Evolutionary conservation across 2,797 vertebrate genomes (phyloP).

Genomic region (Poeciliopsis presidionis): DNA sequence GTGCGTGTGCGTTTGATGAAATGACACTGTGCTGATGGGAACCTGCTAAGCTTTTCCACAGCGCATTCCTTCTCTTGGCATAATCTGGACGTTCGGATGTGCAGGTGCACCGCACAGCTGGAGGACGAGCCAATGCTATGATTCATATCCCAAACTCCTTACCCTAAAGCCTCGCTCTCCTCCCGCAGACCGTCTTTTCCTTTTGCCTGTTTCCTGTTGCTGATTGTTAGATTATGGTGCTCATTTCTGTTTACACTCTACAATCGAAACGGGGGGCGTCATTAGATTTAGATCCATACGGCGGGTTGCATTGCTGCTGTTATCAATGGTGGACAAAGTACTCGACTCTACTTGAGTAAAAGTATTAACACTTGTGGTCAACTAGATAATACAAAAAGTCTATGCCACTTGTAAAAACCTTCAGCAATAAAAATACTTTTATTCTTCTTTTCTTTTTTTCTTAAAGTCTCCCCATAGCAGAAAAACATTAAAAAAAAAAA

Average conservation of each 20-base stretch:
- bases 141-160: constrained; percentile 66
- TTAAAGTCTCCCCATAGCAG: too few species aligned
- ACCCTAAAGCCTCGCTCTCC: not conserved
- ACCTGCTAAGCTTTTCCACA: constrained; percentile 39
- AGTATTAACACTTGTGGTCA: too few species aligned
- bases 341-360: too few species aligned
- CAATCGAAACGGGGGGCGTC: not conserved
- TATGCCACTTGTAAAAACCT: too few species aligned
- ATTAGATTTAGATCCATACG: not conserved
- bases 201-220: constrained; percentile 24
- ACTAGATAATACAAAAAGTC: too few species aligned
- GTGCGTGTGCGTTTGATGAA: constrained; percentile 28
- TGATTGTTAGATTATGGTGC: constrained; percentile 20
- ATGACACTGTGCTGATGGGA: constrained; percentile 48
- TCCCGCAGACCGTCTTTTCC: constrained; percentile 6
- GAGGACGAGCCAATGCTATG: constrained; percentile 66
- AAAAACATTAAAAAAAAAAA: too few species aligned
- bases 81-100: constrained; percentile 59
- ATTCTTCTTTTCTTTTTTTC: too few species aligned
- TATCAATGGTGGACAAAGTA: too few species aligned
- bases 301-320: not conserved
- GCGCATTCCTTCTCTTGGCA: constrained; percentile 52
- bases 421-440: too few species aligned
- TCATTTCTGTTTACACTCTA: not conserved
- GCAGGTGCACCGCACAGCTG: constrained; percentile 79